Conservation (phyloP, 2,888 invertebrate genomes). For the Sarcophaga carnaria region DNA sequence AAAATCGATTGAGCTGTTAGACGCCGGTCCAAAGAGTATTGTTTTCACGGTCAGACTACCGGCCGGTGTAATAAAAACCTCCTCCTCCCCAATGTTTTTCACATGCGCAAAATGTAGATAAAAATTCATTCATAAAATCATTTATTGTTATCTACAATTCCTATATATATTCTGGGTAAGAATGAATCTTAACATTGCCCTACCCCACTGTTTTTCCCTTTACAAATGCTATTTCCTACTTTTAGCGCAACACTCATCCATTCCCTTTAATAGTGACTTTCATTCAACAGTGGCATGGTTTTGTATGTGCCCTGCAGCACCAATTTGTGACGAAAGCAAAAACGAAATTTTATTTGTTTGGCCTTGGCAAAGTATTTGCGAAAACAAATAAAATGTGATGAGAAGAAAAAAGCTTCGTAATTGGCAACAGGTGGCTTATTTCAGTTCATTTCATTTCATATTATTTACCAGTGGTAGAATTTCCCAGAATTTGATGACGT, state of each 20-base stretch:
- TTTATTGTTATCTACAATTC: not conserved
- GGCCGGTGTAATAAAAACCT: slow-evolving; percentile 24
- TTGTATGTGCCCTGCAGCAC: slow-evolving; percentile 27
- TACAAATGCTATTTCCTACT: not conserved
- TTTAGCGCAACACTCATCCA: not conserved
- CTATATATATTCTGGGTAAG: too few relatives aligned
- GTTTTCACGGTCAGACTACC: slow-evolving; percentile 53
- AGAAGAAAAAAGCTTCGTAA: slow-evolving; percentile 3
- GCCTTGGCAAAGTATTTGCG: slow-evolving; percentile 52
- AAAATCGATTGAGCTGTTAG: slow-evolving; percentile 72
- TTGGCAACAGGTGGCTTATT: slow-evolving; percentile 59
- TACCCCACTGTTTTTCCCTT: not conserved
- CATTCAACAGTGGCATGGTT: slow-evolving; percentile 14
- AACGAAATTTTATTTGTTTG: slow-evolving; percentile 55
- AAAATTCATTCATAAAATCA: slow-evolving; percentile 72
- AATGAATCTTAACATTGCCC: not conserved
- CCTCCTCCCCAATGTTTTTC: not conserved
- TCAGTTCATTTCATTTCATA: slow-evolving; percentile 11
- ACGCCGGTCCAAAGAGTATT: slow-evolving; percentile 65
- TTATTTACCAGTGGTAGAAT: slow-evolving; percentile 23
- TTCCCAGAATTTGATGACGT: slow-evolving; percentile 19
- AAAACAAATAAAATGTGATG: not conserved
- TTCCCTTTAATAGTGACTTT: slow-evolving; percentile 10
- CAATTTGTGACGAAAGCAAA: slow-evolving; percentile 61
- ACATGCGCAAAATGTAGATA: slow-evolving; percentile 28